A percentile compares a stretch with the other conserved stretches of the same genome.
phyloP scores from a whole-genome alignment of 2,113 vertebrate species.

The Phainopepla nitens region DNA sequence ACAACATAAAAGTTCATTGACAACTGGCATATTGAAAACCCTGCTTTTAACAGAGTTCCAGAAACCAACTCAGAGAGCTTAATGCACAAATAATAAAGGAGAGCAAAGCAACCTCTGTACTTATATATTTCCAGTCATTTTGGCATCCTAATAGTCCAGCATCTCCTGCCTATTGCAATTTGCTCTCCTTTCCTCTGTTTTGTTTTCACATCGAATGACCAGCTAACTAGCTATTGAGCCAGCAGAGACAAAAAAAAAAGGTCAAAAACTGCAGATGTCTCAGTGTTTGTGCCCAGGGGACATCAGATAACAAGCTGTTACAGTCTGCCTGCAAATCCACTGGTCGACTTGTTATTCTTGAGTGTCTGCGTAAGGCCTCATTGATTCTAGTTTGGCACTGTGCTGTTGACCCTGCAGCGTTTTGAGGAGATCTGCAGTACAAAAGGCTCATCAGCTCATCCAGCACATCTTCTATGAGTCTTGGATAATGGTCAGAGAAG shows the following conservation, averaged over 20 bases:
- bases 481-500: not conserved
- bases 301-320: conserved; percentile 48
- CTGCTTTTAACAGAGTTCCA: not conserved
- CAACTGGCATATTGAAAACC: not conserved
- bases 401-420: not conserved
- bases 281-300: conserved; percentile 20
- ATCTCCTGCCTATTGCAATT: not conserved
- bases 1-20: not conserved
- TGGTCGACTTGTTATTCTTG: conserved; percentile 12
- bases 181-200: not conserved
- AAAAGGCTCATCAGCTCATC: not conserved
- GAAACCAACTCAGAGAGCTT: not conserved
- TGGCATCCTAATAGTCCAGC: not conserved
- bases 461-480: not conserved
- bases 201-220: not conserved
- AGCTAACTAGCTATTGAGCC: conserved; percentile 18
- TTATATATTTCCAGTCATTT: not conserved
- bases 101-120: not conserved
- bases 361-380: not conserved
- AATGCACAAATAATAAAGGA: not conserved
- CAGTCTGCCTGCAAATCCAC: not conserved
- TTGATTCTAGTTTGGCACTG: not conserved
- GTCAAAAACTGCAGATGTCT: conserved; percentile 40
- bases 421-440: not conserved
- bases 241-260: not conserved